Percentiles rank a stretch among this genome's conserved stretches.
These are phyloP conservation scores for Spodoptera exigua DNA, from an alignment of 2,888 invertebrate genomes.

Conservation along the genomic window DNA sequence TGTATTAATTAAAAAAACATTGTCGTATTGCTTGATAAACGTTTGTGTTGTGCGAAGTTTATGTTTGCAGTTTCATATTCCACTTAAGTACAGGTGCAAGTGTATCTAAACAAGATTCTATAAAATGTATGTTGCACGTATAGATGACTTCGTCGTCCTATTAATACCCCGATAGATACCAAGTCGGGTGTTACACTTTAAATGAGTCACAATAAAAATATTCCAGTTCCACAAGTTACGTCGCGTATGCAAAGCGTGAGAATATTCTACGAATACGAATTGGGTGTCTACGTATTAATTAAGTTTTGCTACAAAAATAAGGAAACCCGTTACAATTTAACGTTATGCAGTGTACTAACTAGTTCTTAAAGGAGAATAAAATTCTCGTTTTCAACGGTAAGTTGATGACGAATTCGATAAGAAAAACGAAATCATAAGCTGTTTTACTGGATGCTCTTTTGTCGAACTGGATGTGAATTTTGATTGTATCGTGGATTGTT, in stretches of 20 bases:
- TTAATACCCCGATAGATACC: conserved; percentile 44
- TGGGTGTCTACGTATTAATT: conserved; percentile 56
- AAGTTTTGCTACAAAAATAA: conserved; percentile 65
- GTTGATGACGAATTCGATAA: conserved; percentile 51
- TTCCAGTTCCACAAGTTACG: conserved; percentile 61
- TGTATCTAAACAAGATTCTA: conserved; percentile 29
- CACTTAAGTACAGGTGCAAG: conserved; percentile 47
- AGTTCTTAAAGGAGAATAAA: conserved; percentile 40
- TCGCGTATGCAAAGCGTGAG: conserved; percentile 65
- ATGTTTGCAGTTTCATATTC: conserved; percentile 40
- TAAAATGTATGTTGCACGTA: conserved; percentile 38
- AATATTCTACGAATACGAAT: conserved; percentile 62
- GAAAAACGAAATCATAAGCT: conserved; percentile 48
- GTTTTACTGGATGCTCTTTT: conserved; percentile 18
- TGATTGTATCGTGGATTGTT: too few relatives aligned
- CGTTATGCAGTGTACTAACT: conserved; percentile 46
- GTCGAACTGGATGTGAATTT: conserved; percentile 17
- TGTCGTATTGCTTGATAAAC: conserved; percentile 20
- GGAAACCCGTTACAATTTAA: conserved; percentile 65
- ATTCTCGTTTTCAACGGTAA: conserved; percentile 57
- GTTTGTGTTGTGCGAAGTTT: conserved; percentile 15
- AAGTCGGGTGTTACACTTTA: conserved; percentile 47
- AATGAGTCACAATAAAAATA: conserved; percentile 65
- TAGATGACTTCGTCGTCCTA: conserved; percentile 38
- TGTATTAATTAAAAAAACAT: conserved; percentile 33